phyloP scores from a whole-genome alignment of 2,113 vertebrate species.

The Bos taurus region DNA sequence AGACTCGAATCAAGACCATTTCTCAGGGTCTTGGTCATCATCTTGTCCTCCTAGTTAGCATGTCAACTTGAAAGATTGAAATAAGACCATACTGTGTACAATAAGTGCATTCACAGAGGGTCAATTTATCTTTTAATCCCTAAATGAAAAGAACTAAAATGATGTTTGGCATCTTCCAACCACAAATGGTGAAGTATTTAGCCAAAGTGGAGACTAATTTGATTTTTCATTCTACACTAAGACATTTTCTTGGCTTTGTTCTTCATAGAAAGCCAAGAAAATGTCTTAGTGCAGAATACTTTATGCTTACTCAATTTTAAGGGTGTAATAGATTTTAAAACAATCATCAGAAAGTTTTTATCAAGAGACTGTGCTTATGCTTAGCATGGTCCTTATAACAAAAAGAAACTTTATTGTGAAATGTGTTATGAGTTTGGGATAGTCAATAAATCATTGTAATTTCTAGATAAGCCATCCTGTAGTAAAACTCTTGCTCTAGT shows the following conservation, averaged over 20 bases:
- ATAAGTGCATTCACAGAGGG: conserved; percentile 16
- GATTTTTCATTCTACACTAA: conserved; percentile 45
- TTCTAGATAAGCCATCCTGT: conserved; percentile 4
- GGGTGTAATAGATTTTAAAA: conserved; percentile 41
- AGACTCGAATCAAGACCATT: not conserved
- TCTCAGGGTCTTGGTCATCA: not conserved
- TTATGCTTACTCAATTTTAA: conserved; percentile 45
- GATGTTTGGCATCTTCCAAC: conserved; percentile 51
- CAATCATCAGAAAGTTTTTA: conserved; percentile 31
- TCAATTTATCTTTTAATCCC: conserved; percentile 52
- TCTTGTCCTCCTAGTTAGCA: not conserved
- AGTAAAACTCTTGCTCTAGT: conserved; percentile 22
- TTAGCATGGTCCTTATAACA: not conserved
- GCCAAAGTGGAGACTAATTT: conserved; percentile 66
- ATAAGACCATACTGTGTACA: not conserved
- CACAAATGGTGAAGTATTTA: conserved; percentile 61
- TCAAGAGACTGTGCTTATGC: not conserved
- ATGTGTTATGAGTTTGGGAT: conserved; percentile 34
- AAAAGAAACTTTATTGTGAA: not conserved
- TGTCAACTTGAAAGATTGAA: conserved; percentile 4
- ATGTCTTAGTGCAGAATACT: conserved; percentile 40
- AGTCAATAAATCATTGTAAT: conserved; percentile 30
- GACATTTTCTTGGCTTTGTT: not conserved
- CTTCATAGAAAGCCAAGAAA: conserved; percentile 56
- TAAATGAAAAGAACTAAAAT: conserved; percentile 58